Percentiles rank a stretch among this genome's conserved stretches.
Conservation (phyloP, 2,113 vertebrate species). For the Alethe castanea region DNA sequence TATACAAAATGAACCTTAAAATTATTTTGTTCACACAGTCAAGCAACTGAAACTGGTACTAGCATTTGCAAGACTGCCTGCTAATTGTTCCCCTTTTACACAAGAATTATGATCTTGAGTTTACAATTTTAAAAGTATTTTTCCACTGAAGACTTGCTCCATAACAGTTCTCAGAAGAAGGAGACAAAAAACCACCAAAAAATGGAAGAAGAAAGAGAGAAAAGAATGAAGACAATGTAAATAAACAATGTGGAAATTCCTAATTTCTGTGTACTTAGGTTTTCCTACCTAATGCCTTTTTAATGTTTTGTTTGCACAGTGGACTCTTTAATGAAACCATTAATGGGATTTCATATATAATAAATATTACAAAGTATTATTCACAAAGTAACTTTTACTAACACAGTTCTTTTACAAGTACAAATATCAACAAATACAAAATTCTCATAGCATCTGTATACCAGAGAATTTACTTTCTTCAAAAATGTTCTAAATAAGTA, state of each 20-base stretch:
- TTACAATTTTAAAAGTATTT: not conserved
- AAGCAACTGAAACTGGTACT: not conserved
- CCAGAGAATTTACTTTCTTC: not conserved
- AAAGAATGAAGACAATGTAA: not conserved
- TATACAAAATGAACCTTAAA: not conserved
- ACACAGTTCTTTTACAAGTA: not conserved
- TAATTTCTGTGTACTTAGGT: not conserved
- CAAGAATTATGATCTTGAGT: not conserved
- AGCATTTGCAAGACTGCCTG: not conserved
- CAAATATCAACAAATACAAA: not conserved
- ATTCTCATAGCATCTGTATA: not conserved
- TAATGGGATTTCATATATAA: not conserved
- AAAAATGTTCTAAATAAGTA: not conserved
- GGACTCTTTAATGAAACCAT: not conserved
- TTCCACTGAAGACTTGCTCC: not conserved
- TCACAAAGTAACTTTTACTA: not conserved
- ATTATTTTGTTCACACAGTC: not conserved
- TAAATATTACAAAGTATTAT: not conserved
- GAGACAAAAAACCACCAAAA: fast-evolving
- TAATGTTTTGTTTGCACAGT: not conserved
- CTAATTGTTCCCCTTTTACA: not conserved
- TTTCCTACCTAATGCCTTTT: not conserved
- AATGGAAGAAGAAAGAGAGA: not conserved
- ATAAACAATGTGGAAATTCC: not conserved
- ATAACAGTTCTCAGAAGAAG: not conserved